A percentile compares a stretch with the other conserved stretches of the same genome.
Evolutionary conservation across 2,888 invertebrate genomes (phyloP).

Genomic region (Harpalus rubripes): DNA sequence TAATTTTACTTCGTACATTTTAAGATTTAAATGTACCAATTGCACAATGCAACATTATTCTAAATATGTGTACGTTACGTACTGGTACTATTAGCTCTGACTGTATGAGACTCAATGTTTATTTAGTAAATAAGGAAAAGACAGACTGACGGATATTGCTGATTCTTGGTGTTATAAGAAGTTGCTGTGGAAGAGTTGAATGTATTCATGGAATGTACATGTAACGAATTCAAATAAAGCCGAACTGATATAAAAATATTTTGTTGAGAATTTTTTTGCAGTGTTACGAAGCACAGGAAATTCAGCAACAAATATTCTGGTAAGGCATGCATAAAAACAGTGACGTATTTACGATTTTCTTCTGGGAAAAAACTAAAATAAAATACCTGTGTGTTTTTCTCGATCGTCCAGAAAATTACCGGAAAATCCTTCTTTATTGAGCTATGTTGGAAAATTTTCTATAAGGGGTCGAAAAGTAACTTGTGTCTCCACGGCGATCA

Average conservation of each 20-base stretch:
- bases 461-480: no score
- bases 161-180: background rate
- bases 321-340: background rate
- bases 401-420: no score
- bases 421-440: no score
- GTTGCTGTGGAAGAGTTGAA: background rate
- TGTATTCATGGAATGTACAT: slow-evolving; percentile 13
- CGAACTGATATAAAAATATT: slow-evolving; percentile 4
- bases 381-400: no score
- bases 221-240: background rate
- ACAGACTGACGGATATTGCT: background rate
- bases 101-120: slow-evolving; percentile 27
- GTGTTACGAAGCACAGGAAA: background rate
- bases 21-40: slow-evolving; percentile 43
- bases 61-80: slow-evolving; percentile 16
- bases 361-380: no score
- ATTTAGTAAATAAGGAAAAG: slow-evolving; percentile 32
- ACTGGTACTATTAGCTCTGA: slow-evolving; percentile 20
- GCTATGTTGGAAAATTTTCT: no score
- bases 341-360: no score
- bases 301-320: background rate
- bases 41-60: slow-evolving; percentile 44
- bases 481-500: no score
- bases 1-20: slow-evolving; percentile 16
- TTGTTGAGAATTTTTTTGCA: slow-evolving; percentile 12